phyloP scores from a whole-genome alignment of 1,140 invertebrate species.

The Cydia splendana region DNA sequence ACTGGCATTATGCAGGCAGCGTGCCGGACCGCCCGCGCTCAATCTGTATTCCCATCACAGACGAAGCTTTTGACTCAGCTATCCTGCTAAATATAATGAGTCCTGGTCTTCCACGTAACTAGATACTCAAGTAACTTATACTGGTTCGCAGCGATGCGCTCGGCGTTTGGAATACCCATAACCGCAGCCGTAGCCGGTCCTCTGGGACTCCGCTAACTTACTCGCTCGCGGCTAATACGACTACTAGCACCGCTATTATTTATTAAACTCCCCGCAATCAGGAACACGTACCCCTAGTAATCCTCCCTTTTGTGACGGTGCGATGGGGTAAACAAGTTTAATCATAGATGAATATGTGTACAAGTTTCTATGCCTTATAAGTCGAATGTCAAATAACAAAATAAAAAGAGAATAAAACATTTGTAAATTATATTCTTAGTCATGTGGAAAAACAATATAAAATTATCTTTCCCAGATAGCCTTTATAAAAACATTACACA shows the following conservation, averaged over 20 bases:
- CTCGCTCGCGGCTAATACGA: conserved; percentile 23
- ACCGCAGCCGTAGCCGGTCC: conserved; percentile 15
- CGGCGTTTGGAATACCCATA: not conserved
- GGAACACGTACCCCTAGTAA: conserved; percentile 17
- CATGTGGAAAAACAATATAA: no score
- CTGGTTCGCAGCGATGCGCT: not conserved
- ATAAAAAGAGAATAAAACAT: not conserved
- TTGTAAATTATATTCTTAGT: no score
- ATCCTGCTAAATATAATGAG: not conserved
- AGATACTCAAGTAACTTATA: not conserved
- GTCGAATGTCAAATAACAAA: not conserved
- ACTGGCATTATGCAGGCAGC: conserved; percentile 45
- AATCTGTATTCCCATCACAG: not conserved
- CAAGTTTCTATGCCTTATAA: not conserved
- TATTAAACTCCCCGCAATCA: conserved; percentile 30
- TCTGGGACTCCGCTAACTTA: conserved; percentile 13
- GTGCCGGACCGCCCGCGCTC: conserved; percentile 36
- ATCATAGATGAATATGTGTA: not conserved
- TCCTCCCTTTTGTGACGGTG: conserved; percentile 12
- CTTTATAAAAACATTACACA: no score
- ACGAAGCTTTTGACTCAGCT: not conserved
- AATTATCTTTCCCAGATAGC: no score
- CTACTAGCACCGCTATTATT: conserved; percentile 20
- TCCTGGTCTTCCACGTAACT: not conserved
- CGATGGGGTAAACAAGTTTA: not conserved